Evolutionary conservation across 92 coral and sea anemone genomes (phyloP).

Genomic region (Phenganax marumi): DNA sequence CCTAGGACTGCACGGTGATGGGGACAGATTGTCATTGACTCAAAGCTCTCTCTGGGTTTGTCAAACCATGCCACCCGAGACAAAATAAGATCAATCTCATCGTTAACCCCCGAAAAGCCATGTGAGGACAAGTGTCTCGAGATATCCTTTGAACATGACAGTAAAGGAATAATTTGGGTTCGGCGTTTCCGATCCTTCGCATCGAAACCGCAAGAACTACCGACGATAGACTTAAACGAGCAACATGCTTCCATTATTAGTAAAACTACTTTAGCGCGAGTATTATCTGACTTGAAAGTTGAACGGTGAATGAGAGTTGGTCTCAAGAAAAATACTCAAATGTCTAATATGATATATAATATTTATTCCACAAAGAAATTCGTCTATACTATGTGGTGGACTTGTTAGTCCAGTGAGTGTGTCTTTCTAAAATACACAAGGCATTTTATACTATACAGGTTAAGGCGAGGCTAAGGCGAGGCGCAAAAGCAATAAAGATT

Average conservation of each 20-base stretch:
- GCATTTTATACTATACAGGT: no score
- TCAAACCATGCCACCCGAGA: not conserved
- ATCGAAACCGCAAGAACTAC: not conserved
- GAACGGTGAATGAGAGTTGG: no score
- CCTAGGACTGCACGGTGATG: not conserved
- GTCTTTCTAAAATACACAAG: no score
- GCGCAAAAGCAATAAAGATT: no score
- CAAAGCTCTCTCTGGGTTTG: not conserved
- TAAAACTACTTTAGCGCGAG: not conserved
- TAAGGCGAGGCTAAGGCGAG: no score
- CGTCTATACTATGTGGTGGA: no score
- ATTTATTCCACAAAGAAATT: no score
- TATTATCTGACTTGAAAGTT: no score
- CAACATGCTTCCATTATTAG: not conserved
- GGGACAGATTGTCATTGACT: not conserved
- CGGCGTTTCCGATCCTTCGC: slow-evolving; percentile 5
- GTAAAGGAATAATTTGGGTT: not conserved
- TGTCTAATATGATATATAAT: no score
- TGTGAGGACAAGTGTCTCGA: not conserved
- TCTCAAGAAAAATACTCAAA: no score
- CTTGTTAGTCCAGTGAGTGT: no score
- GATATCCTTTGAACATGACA: slow-evolving; percentile 3
- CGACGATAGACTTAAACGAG: not conserved
- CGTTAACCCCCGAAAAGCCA: not conserved
- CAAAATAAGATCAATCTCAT: not conserved